Conservation (phyloP, 2,113 vertebrate species). For the Progne subis region DNA sequence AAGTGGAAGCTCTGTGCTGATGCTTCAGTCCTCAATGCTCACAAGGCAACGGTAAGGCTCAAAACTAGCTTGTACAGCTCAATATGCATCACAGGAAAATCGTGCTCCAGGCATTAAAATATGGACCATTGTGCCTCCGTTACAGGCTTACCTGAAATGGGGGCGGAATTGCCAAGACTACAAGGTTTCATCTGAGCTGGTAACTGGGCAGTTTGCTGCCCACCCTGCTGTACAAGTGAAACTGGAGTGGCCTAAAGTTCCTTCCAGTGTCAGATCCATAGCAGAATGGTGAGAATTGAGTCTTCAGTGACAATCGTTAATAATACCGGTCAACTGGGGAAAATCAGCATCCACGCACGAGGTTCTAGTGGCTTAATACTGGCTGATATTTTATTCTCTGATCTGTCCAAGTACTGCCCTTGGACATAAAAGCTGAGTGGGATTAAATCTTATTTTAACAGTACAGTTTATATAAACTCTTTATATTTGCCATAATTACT, state of each 20-base stretch:
- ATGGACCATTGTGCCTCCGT: neutral
- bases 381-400: neutral
- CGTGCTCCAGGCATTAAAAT: neutral
- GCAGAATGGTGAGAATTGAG: constrained; percentile 68
- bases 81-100: neutral
- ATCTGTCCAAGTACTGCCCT: neutral
- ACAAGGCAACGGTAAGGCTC: constrained; percentile 80
- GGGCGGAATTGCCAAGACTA: constrained; percentile 77
- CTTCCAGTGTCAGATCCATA: constrained; percentile 34
- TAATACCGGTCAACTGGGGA: neutral
- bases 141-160: constrained; percentile 69
- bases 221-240: constrained; percentile 75
- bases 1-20: constrained; percentile 81
- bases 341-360: neutral
- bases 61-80: neutral
- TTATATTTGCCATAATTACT: neutral
- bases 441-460: neutral
- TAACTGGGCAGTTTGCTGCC: constrained; percentile 73
- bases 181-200: constrained; percentile 49
- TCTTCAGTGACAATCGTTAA: neutral
- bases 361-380: neutral
- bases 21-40: constrained; percentile 70
- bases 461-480: neutral
- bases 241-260: constrained; percentile 68
- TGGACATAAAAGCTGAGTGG: neutral